Base-by-base conservation (phyloP, 1,140 invertebrate genomes). In the Scaptodrosophila lebanonensis region DNA sequence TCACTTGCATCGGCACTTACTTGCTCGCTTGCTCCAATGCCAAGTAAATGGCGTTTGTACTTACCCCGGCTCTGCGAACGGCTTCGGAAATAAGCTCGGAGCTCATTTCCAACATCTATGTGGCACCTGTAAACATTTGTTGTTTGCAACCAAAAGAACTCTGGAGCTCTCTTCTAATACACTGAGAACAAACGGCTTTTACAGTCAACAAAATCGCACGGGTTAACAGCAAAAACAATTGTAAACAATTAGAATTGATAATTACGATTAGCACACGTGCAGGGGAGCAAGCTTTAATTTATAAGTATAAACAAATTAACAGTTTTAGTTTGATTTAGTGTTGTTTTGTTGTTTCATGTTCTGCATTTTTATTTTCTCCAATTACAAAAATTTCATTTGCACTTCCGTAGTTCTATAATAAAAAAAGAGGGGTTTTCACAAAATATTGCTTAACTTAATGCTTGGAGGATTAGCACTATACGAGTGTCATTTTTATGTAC, bases 101-200 rank as follows among this genome's bases (percentile, higher is more conserved):
- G n/a, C n/a, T n/a, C n/a, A n/a, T n/a, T n/a, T n/a, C n/a, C n/a
- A n/a, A n/a, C n/a, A n/a, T n/a, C n/a, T n/a, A n/a, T 20, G 11
- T n/a, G 29, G 36, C 11, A 66, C 56, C 69, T 79, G 69, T 68
- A 82, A 79, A 75, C 51, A 52, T 33, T 56, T 57, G 12, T 54
- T 65, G 39, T 66, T 77, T 66, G 73, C 73, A 79, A 79, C 75
- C 73, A 79, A 79, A 82, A 82, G 75, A 82, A 69, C 47, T 54
- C 42, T 54, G 58, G 8, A 25, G n/a, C 3, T 25, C 8, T 3
- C 3, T 25, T 25, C 22, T 25, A 25, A 25, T 43, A 48, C 42
- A 61, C 20, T 59, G 38, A 32, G 25, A 13, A n/a, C 3, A 25
- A 25, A 25, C 22, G 22, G 22, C 22, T 25, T 25, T 25, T 25